Evolutionary conservation across 2,888 invertebrate species (phyloP).

Genomic region (Lymantria dispar): DNA sequence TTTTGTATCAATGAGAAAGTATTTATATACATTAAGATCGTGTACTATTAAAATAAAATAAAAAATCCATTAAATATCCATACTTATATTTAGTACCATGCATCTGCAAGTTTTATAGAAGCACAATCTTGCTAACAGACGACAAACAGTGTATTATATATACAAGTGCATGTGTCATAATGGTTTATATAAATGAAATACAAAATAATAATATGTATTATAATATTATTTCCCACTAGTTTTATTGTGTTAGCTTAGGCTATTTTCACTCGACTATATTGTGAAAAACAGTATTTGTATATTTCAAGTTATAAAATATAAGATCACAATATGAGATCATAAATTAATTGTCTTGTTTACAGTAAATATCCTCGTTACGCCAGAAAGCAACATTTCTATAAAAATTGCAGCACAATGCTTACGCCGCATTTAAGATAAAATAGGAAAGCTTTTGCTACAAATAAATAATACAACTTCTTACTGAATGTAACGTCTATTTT

Average conservation of each 20-base stretch:
- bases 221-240: slow-evolving; percentile 21
- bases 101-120: slow-evolving; percentile 33
- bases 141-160: slow-evolving; percentile 37
- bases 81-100: slow-evolving; percentile 39
- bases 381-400: not conserved
- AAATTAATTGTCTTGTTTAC: not conserved
- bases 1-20: not conserved
- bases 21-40: not conserved
- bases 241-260: slow-evolving; percentile 13
- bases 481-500: not conserved
- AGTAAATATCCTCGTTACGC: no score
- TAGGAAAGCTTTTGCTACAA: not conserved
- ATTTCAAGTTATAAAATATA: not conserved
- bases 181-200: slow-evolving; percentile 15
- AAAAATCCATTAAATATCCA: slow-evolving; percentile 38
- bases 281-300: no score
- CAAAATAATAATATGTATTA: slow-evolving; percentile 19
- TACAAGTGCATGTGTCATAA: slow-evolving; percentile 29
- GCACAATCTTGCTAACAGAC: slow-evolving; percentile 24
- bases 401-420: slow-evolving; percentile 1
- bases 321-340: slow-evolving; percentile 35
- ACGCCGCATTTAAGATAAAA: slow-evolving; percentile 1
- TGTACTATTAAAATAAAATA: slow-evolving; percentile 32
- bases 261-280: not conserved
- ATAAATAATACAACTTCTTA: not conserved